Base-by-base conservation (phyloP, 2,888 invertebrate species). In the Pogonocherus hispidulus region DNA sequence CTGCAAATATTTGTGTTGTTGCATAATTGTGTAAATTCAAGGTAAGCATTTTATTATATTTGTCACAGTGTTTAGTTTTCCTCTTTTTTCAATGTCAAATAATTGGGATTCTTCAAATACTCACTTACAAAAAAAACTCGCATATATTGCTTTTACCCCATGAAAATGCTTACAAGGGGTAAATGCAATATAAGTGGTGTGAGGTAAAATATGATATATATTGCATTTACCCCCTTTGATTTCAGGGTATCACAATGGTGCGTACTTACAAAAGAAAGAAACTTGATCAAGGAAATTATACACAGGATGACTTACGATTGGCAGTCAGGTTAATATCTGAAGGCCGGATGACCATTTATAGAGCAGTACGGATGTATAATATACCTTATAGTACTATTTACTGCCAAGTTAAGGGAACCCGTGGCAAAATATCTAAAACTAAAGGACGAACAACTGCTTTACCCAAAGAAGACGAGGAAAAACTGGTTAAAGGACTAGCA, bases 21-120 rank as follows among this genome's bases (percentile, higher is more conserved):
- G n/a, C n/a, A n/a, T 23, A 23, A 23, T 23, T 6, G 6, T 23
- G 3, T 4, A 23, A 23, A 4, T 23, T 23, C 3, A 51, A 51
- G 51, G 51, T 51, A 51, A 51, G 27, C 22, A 51, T 27, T 51
- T 51, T 27, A 51, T 51, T 51, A 23, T 51, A 27, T 22, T 51
- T 22, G 20, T 51, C 16, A 51, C 14, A 14, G 51, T 8, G 14
- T 27, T 27, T 14, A 14, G 14, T 23, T 51, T 22, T 51, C 23
- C 5, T 14, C 9, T 23, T 14, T 6, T 51, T 22, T 51, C 23
- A 51, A 27, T 51, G 23, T n/a, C 23, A 23, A 51, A 51, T 22
- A 27, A 22, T 23, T 23, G 2, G 22, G 14, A 49, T 51, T 14
- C 22, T 51, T n/a, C 14, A 22, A 51, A 22, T n/a, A 51, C 22